A percentile compares a stretch with the other conserved stretches of the same genome.
Conservation (phyloP, 2,113 vertebrate species). For the Phyllostomus discolor region DNA sequence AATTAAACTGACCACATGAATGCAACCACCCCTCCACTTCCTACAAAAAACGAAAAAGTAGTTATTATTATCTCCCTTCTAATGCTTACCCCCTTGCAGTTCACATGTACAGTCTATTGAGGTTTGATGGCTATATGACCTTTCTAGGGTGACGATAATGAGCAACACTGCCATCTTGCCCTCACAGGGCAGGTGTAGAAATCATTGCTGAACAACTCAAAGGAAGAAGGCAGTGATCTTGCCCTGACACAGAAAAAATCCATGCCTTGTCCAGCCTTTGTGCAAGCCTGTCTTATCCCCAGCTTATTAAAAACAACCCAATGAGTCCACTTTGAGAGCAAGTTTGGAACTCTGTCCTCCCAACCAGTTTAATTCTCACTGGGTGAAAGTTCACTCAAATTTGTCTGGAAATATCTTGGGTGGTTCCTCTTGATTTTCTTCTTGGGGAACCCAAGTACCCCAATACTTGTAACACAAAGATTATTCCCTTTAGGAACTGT, state of each 20-base stretch:
- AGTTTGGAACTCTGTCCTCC: neutral
- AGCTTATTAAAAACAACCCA: neutral
- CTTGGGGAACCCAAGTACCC: neutral
- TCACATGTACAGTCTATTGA: neutral
- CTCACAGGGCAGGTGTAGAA: neutral
- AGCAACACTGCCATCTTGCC: neutral
- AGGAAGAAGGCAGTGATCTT: neutral
- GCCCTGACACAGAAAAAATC: neutral
- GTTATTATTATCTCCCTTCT: neutral
- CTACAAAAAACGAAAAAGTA: neutral
- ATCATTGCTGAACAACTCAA: neutral
- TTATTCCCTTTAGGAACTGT: neutral
- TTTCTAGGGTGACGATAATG: neutral
- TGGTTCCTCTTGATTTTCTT: neutral
- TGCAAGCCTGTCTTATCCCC: neutral
- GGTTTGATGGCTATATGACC: neutral
- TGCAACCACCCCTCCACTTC: neutral
- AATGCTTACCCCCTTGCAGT: neutral
- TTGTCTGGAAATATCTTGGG: neutral
- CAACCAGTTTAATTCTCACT: neutral
- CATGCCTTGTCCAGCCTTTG: neutral
- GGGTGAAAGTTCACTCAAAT: neutral
- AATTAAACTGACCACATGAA: neutral
- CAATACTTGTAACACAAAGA: neutral
- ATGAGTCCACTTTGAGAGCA: neutral